A percentile compares a stretch with the other conserved stretches of the same genome.
Evolutionary conservation across 2,113 vertebrate species (phyloP).

Genomic region (Callionymus lyra): DNA sequence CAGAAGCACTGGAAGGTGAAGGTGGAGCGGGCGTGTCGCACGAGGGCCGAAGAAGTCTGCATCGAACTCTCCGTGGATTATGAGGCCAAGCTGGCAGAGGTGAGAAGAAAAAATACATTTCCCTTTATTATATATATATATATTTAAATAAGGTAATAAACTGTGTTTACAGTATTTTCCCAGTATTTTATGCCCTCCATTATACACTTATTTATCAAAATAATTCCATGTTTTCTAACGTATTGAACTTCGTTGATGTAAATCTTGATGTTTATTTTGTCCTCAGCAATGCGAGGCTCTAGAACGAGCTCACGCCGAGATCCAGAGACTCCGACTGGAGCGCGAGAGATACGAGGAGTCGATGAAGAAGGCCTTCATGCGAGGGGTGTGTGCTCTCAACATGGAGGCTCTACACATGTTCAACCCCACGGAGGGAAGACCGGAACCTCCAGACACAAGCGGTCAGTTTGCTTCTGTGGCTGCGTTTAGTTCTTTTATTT

Average conservation of each 20-base stretch:
- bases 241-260: not conserved
- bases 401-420: slow-evolving; percentile 92
- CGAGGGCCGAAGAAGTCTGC: slow-evolving; percentile 83
- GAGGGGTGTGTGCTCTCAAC: slow-evolving; percentile 91
- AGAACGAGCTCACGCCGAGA: slow-evolving; percentile 74
- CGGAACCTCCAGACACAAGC: slow-evolving; percentile 24
- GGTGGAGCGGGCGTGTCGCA: slow-evolving; percentile 79
- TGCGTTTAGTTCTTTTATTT: too few species aligned
- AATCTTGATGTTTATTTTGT: not conserved
- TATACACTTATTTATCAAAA: too few species aligned
- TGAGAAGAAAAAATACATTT: too few species aligned
- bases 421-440: slow-evolving; percentile 61
- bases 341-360: slow-evolving; percentile 81
- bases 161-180: too few species aligned
- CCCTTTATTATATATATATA: too few species aligned
- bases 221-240: too few species aligned
- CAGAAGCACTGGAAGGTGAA: slow-evolving; percentile 78
- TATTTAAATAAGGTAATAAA: too few species aligned
- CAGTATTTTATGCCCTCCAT: too few species aligned
- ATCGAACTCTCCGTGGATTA: slow-evolving; percentile 77
- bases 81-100: slow-evolving; percentile 77
- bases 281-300: slow-evolving; percentile 49
- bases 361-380: slow-evolving; percentile 96
- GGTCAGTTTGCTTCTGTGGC: not conserved
- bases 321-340: slow-evolving; percentile 75